phyloP scores from a whole-genome alignment of 2,888 invertebrate genomes.

The Leptopilina myrica region DNA sequence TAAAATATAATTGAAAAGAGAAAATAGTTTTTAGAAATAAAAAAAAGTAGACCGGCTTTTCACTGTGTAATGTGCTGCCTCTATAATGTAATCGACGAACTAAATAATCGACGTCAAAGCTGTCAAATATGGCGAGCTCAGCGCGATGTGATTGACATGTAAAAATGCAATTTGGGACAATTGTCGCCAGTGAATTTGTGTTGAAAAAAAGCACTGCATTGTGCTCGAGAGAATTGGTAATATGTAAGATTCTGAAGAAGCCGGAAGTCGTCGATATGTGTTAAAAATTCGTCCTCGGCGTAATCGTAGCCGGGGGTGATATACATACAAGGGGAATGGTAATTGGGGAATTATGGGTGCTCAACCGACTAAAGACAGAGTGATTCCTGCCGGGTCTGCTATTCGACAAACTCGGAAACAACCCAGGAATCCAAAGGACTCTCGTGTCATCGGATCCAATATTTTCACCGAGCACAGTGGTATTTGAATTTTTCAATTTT shows the following conservation, averaged over 20 bases:
- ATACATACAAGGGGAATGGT: conserved; percentile 69
- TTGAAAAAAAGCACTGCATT: conserved; percentile 50
- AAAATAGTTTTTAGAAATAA: too few relatives aligned
- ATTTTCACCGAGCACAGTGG: conserved; percentile 97
- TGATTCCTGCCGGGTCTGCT: conserved; percentile 83
- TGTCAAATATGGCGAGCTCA: conserved; percentile 78
- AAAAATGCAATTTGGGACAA: conserved; percentile 58
- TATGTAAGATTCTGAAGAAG: conserved; percentile 24
- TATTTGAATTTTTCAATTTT: conserved; percentile 75
- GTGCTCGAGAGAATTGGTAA: conserved; percentile 40
- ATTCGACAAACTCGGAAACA: conserved; percentile 87
- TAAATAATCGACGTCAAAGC: conserved; percentile 80
- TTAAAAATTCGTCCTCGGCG: conserved; percentile 50
- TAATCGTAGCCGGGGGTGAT: conserved; percentile 46
- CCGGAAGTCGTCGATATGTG: conserved; percentile 53
- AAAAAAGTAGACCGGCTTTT: conserved; percentile 22
- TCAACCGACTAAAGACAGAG: conserved; percentile 95
- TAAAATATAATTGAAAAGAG: too few relatives aligned
- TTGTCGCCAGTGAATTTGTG: conserved; percentile 48
- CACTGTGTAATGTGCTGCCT: conserved; percentile 62
- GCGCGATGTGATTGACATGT: conserved; percentile 66
- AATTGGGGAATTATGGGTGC: conserved; percentile 87
- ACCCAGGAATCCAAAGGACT: conserved; percentile 88
- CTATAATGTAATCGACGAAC: conserved; percentile 69
- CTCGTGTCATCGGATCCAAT: conserved; percentile 90